Evolutionary conservation across 2,113 vertebrate genomes (phyloP).

Genomic region (Polypterus senegalus): DNA sequence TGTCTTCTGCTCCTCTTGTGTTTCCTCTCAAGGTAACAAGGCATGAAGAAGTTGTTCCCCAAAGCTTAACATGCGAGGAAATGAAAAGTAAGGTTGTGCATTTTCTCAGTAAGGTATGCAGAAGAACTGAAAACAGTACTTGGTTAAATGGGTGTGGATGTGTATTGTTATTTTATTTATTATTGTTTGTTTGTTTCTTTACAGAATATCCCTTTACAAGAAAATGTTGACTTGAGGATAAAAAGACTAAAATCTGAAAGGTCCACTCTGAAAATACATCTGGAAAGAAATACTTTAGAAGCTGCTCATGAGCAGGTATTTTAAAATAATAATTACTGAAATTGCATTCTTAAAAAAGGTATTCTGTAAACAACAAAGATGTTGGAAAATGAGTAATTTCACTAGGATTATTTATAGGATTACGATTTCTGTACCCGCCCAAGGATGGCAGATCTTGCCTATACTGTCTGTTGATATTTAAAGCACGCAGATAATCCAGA

Average conservation of each 20-base stretch:
- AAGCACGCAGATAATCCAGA: no score
- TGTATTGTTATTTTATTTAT: background rate
- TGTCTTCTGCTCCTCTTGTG: background rate
- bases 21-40: conserved; percentile 60
- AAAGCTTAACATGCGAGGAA: conserved; percentile 67
- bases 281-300: background rate
- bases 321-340: no score
- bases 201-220: conserved; percentile 48
- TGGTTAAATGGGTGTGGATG: background rate
- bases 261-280: conserved; percentile 30
- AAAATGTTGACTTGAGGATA: conserved; percentile 40
- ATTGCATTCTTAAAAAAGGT: no score
- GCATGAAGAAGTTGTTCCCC: conserved; percentile 77
- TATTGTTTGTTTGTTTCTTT: conserved; percentile 16
- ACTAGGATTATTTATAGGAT: no score
- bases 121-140: background rate
- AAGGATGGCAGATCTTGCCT: no score
- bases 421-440: no score
- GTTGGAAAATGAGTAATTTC: no score
- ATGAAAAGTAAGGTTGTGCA: conserved; percentile 68
- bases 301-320: no score
- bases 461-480: no score
- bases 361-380: no score
- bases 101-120: conserved; percentile 80
- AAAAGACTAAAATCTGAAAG: conserved; percentile 58